These are phyloP conservation scores for Psephotus haematonotus DNA, from an alignment of 2,113 vertebrate genomes.

Conservation along the genomic window DNA sequence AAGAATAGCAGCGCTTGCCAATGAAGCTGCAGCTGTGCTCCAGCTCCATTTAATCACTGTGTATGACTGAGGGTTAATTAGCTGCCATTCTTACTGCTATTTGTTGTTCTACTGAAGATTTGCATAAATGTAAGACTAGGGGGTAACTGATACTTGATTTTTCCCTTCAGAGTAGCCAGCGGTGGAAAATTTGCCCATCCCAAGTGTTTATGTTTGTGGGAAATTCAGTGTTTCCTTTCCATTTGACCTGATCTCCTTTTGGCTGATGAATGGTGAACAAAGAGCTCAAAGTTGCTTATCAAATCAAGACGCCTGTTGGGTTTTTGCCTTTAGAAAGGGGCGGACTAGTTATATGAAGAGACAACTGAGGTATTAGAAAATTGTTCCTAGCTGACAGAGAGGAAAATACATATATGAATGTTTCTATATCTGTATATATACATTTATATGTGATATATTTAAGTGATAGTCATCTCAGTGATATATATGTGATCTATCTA, in stretches of 20 bases:
- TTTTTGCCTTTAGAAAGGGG: slow-evolving; percentile 4
- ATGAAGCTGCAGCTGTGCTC: slow-evolving; percentile 58
- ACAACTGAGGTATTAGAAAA: background rate
- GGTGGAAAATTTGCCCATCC: background rate
- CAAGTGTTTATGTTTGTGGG: slow-evolving; percentile 7
- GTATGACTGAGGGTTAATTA: slow-evolving; percentile 71
- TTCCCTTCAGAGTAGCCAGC: background rate
- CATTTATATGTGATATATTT: background rate
- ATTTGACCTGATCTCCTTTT: slow-evolving; percentile 28
- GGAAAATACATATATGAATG: background rate
- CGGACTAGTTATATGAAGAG: background rate
- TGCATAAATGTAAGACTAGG: slow-evolving; percentile 64
- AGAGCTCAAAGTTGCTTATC: slow-evolving; percentile 28
- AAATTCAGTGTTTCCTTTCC: slow-evolving; percentile 32
- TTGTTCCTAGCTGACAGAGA: background rate
- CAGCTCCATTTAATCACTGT: slow-evolving; percentile 33
- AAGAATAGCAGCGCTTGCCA: slow-evolving; percentile 58
- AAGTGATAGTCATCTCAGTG: background rate
- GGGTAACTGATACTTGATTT: slow-evolving; percentile 54
- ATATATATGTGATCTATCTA: background rate
- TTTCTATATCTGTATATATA: background rate
- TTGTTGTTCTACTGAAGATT: slow-evolving; percentile 70
- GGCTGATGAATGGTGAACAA: slow-evolving; percentile 27
- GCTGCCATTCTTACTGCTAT: slow-evolving; percentile 64
- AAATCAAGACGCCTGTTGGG: background rate